Evolutionary conservation across 1,140 invertebrate genomes (phyloP), one percentile per base, ranked within the genome.

Genomic region (Cepaea nemoralis): DNA sequence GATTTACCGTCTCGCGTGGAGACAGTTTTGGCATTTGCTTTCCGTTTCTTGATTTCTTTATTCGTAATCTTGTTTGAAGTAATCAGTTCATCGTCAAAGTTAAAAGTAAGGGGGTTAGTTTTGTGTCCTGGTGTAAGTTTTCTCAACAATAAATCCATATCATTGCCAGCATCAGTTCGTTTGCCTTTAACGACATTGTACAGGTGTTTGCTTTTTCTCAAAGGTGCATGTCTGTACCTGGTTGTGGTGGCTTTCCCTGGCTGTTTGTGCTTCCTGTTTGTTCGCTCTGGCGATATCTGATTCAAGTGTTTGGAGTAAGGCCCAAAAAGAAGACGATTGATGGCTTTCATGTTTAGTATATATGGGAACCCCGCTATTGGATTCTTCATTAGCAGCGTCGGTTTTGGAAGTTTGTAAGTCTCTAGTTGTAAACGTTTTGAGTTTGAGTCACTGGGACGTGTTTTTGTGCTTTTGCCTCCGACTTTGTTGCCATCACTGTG

Each of bases 281-380:
- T 45, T 6, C 14, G 71, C 2, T 19, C 35, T 45, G 19, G 14
- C 6, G 16, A 24, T n/a, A 31, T 74, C 3, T 40, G 16, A 10
- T 14, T 74, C 71, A 42, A 33, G 8, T 14, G 6, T 31, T 74
- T 16, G 2, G 71, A 74, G 27, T 74, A 74, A 74, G 71, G 71
- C 33, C 71, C 71, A 24, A 10, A 5, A 31, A 8, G 37, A 10
- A 74, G 27, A 14, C 39, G 6, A 42, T 74, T 40, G 2, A 74
- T 45, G 6, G 71, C 71, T 74, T 48, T 74, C 71, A 16, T 74
- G 5, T 74, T 33, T 27, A 45, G 6, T 16, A 33, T 40, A 24
- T 35, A 3, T 33, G 5, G 67, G 14, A 33, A 70, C 6, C 27
- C n/a, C 12, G n/a, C 31, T 40, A 16, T 70, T 37, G 12, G 35